Base-by-base conservation (phyloP, 2,113 vertebrate genomes). In the Elephantulus edwardii region DNA sequence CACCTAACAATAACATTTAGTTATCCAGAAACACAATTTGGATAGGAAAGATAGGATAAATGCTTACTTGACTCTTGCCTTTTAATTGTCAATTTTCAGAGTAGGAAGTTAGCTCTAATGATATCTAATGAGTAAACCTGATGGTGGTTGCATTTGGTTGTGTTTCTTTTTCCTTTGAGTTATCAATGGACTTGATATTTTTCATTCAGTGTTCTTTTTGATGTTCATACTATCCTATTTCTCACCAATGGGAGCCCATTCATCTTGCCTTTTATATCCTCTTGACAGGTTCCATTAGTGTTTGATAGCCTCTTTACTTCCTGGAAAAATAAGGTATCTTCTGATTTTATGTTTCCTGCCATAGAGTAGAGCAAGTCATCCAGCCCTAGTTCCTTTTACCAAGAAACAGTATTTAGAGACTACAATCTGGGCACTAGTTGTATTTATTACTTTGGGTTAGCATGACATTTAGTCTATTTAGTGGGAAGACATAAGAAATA, bases 11-110 rank as follows among this genome's bases (percentile, higher is more conserved):
- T 28, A 66, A 48, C 52, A 42, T 42, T 46, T 52, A 91, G 35
- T 33, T 90, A 76, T 8, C 14, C 26, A 46, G 30, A 87, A 81
- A 87, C 30, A 48, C 28, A 80, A 81, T 68, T 79, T 28, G 30
- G 42, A 64, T 52, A 50, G 60, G 75, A 70, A 89, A 91, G 38
- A 92, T 0, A 40, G 24, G 54, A 64, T 78, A 91, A 77, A 70
- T 70, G 5, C 20, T 54, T 40, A 48, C n/a, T 75, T 92, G 42
- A 42, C 50, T 85, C n/a, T 84, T 74, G 88, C 38, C 26, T 77
- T 87, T 72, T 40, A 56, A 72, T 71, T 85, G 14, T 56, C 42
- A 50, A 66, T 90, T 90, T 92, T 85, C 75, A 78, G 68, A 60
- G 17, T 68, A 78, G 84, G 26, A 22, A 42, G 42, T 77, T 72